Evolutionary conservation across 2,797 vertebrate species (phyloP).

Genomic region (Odontamblyopus lacepedii): DNA sequence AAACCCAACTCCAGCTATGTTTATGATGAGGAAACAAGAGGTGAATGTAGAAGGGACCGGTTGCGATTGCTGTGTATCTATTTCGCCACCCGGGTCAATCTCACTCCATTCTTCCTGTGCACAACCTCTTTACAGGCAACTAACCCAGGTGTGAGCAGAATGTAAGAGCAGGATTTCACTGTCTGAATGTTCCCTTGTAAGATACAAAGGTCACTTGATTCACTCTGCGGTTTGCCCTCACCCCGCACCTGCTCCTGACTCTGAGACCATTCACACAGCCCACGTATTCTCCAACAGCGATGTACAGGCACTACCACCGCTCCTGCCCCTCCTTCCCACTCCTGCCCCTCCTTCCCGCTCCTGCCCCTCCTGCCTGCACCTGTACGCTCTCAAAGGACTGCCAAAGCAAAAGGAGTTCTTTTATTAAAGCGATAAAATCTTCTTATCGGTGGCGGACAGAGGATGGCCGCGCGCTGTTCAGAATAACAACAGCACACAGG

Average conservation of each 20-base stretch:
- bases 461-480: background rate
- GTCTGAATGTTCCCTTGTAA: background rate
- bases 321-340: too few relatives aligned
- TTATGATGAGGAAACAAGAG: too few relatives aligned
- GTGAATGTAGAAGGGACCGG: too few relatives aligned
- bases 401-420: background rate
- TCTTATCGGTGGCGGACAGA: background rate
- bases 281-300: background rate
- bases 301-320: background rate
- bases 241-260: background rate
- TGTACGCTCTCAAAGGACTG: background rate
- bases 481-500: background rate
- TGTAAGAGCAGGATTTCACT: background rate
- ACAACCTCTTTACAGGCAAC: background rate
- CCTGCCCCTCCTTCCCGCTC: too few relatives aligned
- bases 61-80: too few relatives aligned
- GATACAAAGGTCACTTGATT: background rate
- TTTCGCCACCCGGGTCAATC: too few relatives aligned
- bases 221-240: background rate
- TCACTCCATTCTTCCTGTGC: background rate
- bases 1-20: too few relatives aligned
- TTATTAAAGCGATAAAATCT: constrained; percentile 8
- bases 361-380: background rate
- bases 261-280: background rate
- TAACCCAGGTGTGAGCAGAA: background rate